Percentiles rank a stretch among this genome's conserved stretches.
Conservation (phyloP, 2,113 vertebrate genomes). For the Amphilophus citrinellus region DNA sequence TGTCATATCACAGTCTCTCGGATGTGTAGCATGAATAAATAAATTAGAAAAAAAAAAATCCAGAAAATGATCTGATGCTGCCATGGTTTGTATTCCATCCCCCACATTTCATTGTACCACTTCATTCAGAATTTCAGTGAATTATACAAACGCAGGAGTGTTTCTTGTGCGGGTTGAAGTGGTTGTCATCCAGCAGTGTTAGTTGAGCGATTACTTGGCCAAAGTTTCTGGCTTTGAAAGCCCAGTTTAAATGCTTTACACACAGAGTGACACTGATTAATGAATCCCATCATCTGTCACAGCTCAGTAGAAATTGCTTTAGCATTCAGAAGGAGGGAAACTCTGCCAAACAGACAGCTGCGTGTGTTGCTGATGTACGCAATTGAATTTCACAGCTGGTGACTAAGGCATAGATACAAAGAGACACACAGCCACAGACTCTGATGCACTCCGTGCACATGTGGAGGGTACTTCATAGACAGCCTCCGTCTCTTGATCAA, state of each 20-base stretch:
- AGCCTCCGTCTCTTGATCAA: conserved; percentile 37
- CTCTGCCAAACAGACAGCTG: conserved; percentile 76
- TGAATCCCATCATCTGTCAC: conserved; percentile 75
- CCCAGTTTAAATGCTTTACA: conserved; percentile 61
- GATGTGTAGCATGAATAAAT: not conserved
- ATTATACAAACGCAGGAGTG: not conserved
- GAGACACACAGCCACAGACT: conserved; percentile 37
- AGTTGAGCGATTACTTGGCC: conserved; percentile 48
- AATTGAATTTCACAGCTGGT: conserved; percentile 72
- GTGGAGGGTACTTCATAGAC: conserved; percentile 48
- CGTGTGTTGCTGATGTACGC: conserved; percentile 49
- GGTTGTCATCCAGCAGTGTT: conserved; percentile 39
- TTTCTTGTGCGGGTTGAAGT: conserved; percentile 8
- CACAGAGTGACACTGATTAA: conserved; percentile 72
- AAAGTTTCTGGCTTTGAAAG: conserved; percentile 57
- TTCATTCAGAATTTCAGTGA: not conserved
- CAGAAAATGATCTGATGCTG: not conserved
- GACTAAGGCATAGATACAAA: conserved; percentile 50
- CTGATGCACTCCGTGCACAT: conserved; percentile 38
- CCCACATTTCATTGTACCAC: not conserved
- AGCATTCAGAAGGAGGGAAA: conserved; percentile 62
- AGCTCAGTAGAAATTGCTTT: conserved; percentile 69
- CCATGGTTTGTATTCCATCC: not conserved
- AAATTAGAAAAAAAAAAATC: too few species aligned
- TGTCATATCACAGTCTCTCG: not conserved